phyloP scores from a whole-genome alignment of 1,140 invertebrate genomes.

The Metopolophium dirhodum region DNA sequence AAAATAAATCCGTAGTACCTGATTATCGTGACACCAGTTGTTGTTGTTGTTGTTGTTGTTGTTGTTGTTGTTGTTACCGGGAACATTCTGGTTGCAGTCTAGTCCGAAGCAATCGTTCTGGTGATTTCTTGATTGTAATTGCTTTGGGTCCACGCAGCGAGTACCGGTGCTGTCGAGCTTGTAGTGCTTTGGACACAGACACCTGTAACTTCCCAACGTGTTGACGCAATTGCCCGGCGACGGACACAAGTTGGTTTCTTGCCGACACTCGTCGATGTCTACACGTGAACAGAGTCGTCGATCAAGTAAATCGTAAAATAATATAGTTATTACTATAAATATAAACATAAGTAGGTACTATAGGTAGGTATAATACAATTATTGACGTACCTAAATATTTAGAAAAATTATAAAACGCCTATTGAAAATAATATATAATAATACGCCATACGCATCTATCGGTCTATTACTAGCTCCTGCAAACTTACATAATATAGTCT shows the following conservation, averaged over 20 bases:
- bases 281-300: neutral
- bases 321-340: neutral
- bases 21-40: slow-evolving; percentile 17
- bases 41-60: neutral
- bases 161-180: slow-evolving; percentile 67
- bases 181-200: slow-evolving; percentile 69
- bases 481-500: no score
- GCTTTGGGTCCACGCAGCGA: slow-evolving; percentile 67
- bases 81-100: neutral
- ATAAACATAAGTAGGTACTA: no score
- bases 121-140: slow-evolving; percentile 64
- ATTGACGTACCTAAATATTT: neutral
- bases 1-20: neutral
- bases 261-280: slow-evolving; percentile 80
- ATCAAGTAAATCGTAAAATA: neutral
- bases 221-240: slow-evolving; percentile 72
- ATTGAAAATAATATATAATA: neutral
- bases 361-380: neutral
- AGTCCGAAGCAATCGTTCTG: slow-evolving; percentile 57
- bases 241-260: slow-evolving; percentile 72
- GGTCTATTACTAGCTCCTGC: no score
- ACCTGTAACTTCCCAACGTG: slow-evolving; percentile 69
- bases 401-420: neutral
- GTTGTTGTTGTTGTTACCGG: neutral
- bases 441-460: neutral